These are phyloP conservation scores for Anableps anableps DNA, from an alignment of 2,797 vertebrate genomes.

Conservation along the genomic window DNA sequence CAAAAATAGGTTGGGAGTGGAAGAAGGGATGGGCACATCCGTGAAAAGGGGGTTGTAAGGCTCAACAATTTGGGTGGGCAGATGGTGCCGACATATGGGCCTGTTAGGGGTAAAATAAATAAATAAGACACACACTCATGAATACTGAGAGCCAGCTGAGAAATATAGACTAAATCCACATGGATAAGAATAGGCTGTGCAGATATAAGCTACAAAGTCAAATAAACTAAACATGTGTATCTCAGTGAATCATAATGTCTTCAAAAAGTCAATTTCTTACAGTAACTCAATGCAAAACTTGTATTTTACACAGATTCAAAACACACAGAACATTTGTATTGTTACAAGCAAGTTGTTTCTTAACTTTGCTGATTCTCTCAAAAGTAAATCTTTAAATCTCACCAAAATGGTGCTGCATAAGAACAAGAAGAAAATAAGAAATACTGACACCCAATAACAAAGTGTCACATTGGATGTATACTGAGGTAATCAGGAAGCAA, in stretches of 20 bases:
- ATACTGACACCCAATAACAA: neutral
- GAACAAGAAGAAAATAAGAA: too few species aligned
- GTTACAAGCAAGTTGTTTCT: neutral
- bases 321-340: neutral
- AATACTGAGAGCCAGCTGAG: conserved; percentile 67
- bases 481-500: neutral
- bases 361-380: neutral
- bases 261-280: neutral
- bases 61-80: conserved; percentile 65
- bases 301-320: neutral
- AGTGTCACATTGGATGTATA: neutral
- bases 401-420: neutral
- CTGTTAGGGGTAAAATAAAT: conserved; percentile 79
- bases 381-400: neutral
- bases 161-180: conserved; percentile 19
- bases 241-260: neutral
- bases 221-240: neutral
- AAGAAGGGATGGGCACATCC: conserved; percentile 44
- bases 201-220: conserved; percentile 27
- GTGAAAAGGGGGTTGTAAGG: conserved; percentile 45
- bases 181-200: conserved; percentile 36
- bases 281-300: neutral
- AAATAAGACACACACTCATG: conserved; percentile 75
- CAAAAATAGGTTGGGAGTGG: conserved; percentile 52
- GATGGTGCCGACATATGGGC: conserved; percentile 76